Percentiles rank a stretch among this genome's conserved stretches.
These are phyloP conservation scores for Littorina saxatilis DNA, from an alignment of 1,140 invertebrate genomes.

Conservation along the genomic window DNA sequence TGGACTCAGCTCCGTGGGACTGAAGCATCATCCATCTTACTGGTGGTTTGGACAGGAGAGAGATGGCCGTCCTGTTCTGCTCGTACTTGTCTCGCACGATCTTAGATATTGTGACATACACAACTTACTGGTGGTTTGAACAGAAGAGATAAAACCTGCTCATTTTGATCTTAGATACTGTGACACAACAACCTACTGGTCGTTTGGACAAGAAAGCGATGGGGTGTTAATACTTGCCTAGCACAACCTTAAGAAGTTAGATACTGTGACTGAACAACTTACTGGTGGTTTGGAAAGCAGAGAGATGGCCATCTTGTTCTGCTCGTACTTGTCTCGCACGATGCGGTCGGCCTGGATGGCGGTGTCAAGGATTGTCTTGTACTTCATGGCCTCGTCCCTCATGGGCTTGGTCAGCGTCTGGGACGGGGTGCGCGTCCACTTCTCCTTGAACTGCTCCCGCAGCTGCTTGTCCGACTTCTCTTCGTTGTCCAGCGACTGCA, in stretches of 20 bases:
- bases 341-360: conserved; percentile 87
- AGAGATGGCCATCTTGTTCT: conserved; percentile 87
- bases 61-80: conserved; percentile 87
- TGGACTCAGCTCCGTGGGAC: too few relatives aligned
- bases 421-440: conserved; percentile 94
- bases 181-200: too few relatives aligned
- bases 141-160: too few relatives aligned
- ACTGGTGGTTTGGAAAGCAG: conserved; percentile 86
- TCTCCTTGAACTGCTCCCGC: conserved; percentile 89
- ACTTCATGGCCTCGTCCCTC: conserved; percentile 89
- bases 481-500: conserved; percentile 93
- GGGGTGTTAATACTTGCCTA: too few relatives aligned
- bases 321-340: conserved; percentile 91
- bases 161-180: too few relatives aligned
- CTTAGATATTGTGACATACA: too few relatives aligned
- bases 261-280: too few relatives aligned
- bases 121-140: too few relatives aligned
- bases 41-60: conserved; percentile 87
- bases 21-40: too few relatives aligned
- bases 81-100: conserved; percentile 92
- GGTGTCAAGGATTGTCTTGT: conserved; percentile 92
- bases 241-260: too few relatives aligned
- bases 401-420: conserved; percentile 89
- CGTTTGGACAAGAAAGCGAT: too few relatives aligned
- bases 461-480: conserved; percentile 92